Percentiles rank a stretch among this genome's conserved stretches.
phyloP scores from a whole-genome alignment of 2,888 invertebrate species.

The Orchestes rusci region DNA sequence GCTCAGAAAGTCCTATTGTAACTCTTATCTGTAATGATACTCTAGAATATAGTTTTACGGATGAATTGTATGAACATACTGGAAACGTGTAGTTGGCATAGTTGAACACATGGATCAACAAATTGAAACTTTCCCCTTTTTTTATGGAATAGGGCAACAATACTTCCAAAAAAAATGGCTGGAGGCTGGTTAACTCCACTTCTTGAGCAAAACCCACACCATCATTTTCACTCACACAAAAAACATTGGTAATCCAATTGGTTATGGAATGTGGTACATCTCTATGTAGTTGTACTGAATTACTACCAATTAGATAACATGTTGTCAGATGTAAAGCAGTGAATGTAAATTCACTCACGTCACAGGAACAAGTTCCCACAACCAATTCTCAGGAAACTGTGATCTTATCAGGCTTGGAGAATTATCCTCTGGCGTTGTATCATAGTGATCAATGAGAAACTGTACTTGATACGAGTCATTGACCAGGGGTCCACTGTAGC shows the following conservation, averaged over 20 bases:
- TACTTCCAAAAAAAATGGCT: slow-evolving; percentile 69
- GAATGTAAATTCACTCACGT: slow-evolving; percentile 42
- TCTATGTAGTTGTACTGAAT: slow-evolving; percentile 29
- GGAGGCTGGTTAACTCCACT: slow-evolving; percentile 49
- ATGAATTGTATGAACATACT: slow-evolving; percentile 42
- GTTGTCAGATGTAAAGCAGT: no score
- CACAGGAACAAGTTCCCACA: slow-evolving; percentile 54
- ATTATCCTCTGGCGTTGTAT: slow-evolving; percentile 30
- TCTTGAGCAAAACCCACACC: slow-evolving; percentile 38
- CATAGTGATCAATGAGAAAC: slow-evolving; percentile 33
- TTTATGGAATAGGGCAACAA: slow-evolving; percentile 60
- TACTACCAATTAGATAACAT: slow-evolving; percentile 19
- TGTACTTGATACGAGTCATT: slow-evolving; percentile 28
- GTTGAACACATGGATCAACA: slow-evolving; percentile 65
- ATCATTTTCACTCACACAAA: slow-evolving; percentile 48
- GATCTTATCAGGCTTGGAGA: slow-evolving; percentile 38
- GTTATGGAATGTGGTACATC: slow-evolving; percentile 55
- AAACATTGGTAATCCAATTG: slow-evolving; percentile 52
- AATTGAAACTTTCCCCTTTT: slow-evolving; percentile 56
- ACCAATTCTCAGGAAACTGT: slow-evolving; percentile 57
- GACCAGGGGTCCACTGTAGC: slow-evolving; percentile 35
- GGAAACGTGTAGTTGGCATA: slow-evolving; percentile 62
- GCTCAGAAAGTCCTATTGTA: slow-evolving; percentile 33
- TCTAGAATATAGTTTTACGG: slow-evolving; percentile 1
- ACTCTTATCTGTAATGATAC: slow-evolving; percentile 32